Evolutionary conservation across 1,140 invertebrate species (phyloP), one percentile per base, ranked within the genome.

Genomic region (Tribolium castaneum): DNA sequence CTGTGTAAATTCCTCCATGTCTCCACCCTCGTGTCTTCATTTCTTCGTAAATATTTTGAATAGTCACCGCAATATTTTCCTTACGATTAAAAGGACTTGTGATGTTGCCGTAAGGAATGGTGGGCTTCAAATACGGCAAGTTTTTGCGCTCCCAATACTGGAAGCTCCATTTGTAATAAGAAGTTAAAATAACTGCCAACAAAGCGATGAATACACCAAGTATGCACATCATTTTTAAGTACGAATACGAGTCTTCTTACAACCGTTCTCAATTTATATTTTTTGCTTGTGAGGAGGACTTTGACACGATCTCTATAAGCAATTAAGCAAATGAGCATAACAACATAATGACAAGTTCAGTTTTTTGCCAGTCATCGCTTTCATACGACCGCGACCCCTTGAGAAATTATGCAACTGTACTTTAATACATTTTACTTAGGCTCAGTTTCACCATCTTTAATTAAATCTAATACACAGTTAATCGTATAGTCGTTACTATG

Each of bases 81-180:
- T 51, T 76, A 75, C 7, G 70, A 35, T 9, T 76, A 7, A 78
- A 30, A 1, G 76, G 72, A 51, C 78, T 79, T 16, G 39, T 72
- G 10, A 76, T 52, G 52, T 78, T 79, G 4, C 78, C 81, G 19
- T 78, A 80, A 14, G 78, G 74, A 12, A 80, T 78, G 10, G 6
- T 14, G 7, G 76, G 51, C 7, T 45, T n/a, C 7, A 77, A 56
- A 56, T 39, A 45, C 4, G 62, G 66, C 12, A 80, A 66, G 5
- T 51, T 62, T 30, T 66, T 75, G 12, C 50, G 13, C 39, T 34
- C 35, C 81, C 78, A 80, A 14, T 81, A 76, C 19, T 70, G 45
- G 14, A 54, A 80, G 6, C 12, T 70, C 49, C 70, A 35, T 45
- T 76, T 59, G 19, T 9, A 59, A 19, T 30, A 59, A 9, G 7